Evolutionary conservation across 2,888 invertebrate species (phyloP).

Genomic region (Aphodius sticticus): DNA sequence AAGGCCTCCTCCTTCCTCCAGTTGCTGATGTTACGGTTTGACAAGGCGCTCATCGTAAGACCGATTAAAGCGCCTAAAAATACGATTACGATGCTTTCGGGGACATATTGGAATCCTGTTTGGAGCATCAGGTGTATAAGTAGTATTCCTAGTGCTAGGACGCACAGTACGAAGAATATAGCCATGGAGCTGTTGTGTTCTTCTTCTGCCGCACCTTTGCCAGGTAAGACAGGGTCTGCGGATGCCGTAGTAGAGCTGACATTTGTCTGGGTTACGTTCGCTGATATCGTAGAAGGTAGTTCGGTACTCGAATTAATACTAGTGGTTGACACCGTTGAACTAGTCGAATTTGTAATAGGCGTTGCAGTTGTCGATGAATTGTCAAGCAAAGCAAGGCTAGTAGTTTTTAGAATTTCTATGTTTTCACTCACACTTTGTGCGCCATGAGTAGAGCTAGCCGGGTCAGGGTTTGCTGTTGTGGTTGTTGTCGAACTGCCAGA

Average conservation of each 20-base stretch:
- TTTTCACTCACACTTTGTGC: not conserved
- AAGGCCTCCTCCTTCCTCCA: slow-evolving; percentile 98
- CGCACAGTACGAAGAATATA: slow-evolving; percentile 96
- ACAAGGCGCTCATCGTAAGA: slow-evolving; percentile 87
- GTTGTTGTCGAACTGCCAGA: slow-evolving; percentile 27
- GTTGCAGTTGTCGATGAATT: slow-evolving; percentile 21
- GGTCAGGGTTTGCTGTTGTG: slow-evolving; percentile 17
- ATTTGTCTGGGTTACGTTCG: slow-evolving; percentile 52
- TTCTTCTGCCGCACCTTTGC: slow-evolving; percentile 91
- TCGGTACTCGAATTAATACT: slow-evolving; percentile 9
- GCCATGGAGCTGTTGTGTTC: slow-evolving; percentile 97
- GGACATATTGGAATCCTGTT: slow-evolving; percentile 95
- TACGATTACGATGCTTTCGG: slow-evolving; percentile 97
- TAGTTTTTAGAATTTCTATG: not conserved
- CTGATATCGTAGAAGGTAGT: slow-evolving; percentile 8
- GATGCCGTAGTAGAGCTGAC: slow-evolving; percentile 64
- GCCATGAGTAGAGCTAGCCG: slow-evolving; percentile 10
- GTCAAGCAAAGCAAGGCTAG: not conserved
- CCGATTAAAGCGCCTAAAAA: slow-evolving; percentile 94
- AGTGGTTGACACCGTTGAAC: slow-evolving; percentile 14
- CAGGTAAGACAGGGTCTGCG: slow-evolving; percentile 83
- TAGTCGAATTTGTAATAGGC: slow-evolving; percentile 31
- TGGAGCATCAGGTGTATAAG: slow-evolving; percentile 94
- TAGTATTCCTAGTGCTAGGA: slow-evolving; percentile 92
- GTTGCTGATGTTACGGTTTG: slow-evolving; percentile 87